phyloP scores from a whole-genome alignment of 2,113 vertebrate genomes.

The Oncorhynchus keta region DNA sequence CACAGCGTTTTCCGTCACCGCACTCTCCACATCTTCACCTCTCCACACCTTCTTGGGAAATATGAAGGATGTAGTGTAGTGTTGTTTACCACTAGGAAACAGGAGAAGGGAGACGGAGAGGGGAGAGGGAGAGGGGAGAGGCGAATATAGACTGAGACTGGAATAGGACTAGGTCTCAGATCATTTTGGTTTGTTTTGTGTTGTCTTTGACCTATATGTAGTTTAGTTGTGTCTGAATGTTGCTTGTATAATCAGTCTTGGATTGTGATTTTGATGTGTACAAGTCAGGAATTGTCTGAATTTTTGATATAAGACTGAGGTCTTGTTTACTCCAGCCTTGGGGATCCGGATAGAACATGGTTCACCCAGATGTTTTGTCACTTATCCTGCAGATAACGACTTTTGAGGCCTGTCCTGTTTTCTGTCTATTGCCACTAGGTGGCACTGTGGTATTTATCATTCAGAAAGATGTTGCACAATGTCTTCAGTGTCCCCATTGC shows the following conservation, averaged over 20 bases:
- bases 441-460: slow-evolving; percentile 53
- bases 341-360: no score
- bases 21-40: slow-evolving; percentile 52
- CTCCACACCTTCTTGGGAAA: slow-evolving; percentile 68
- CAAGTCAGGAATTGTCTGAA: no score
- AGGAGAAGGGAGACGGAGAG: slow-evolving; percentile 24
- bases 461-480: neutral
- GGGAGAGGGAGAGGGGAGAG: neutral
- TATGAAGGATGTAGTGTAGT: slow-evolving; percentile 35
- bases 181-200: no score
- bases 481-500: neutral
- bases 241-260: no score
- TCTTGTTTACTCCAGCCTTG: no score
- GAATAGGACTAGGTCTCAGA: no score
- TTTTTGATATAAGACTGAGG: no score
- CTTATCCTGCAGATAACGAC: no score
- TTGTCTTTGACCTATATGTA: no score
- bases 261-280: no score
- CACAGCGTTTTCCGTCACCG: slow-evolving; percentile 56
- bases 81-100: slow-evolving; percentile 21
- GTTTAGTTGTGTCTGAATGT: no score
- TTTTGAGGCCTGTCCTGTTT: neutral
- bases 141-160: neutral
- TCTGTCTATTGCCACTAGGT: slow-evolving; percentile 59
- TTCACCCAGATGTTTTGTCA: no score